Evolutionary conservation across 2,888 invertebrate genomes (phyloP).

Genomic region (Pheosia tremula): DNA sequence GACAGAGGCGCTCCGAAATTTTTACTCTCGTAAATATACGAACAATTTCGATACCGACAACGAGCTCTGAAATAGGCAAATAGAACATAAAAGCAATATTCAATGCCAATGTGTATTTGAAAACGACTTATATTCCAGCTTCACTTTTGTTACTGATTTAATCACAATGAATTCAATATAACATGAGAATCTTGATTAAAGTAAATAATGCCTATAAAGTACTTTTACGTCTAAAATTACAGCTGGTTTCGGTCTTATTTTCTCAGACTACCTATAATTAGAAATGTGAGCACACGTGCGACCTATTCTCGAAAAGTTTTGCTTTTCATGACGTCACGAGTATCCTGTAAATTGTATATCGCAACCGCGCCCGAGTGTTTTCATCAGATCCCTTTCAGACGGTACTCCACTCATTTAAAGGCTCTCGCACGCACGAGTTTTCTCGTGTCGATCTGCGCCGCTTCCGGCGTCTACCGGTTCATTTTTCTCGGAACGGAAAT

Average conservation of each 20-base stretch:
- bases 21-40: constrained; percentile 14
- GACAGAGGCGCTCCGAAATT: constrained; percentile 18
- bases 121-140: background rate
- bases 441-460: constrained; percentile 55
- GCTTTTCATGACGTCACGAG: too few relatives aligned
- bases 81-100: constrained; percentile 20
- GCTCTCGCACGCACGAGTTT: constrained; percentile 26
- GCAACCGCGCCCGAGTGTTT: too few relatives aligned
- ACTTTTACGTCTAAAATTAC: background rate
- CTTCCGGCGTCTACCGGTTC: constrained; percentile 60
- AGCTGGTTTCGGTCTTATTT: background rate
- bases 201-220: too few relatives aligned
- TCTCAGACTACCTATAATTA: too few relatives aligned
- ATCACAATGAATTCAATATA: background rate
- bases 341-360: too few relatives aligned
- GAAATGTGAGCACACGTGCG: too few relatives aligned
- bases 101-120: constrained; percentile 20
- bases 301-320: background rate
- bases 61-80: constrained; percentile 11
- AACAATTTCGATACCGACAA: constrained; percentile 10
- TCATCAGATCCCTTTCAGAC: background rate
- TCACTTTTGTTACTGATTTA: background rate
- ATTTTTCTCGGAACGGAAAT: constrained; percentile 78
- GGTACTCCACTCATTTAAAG: constrained; percentile 22
- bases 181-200: background rate